phyloP scores from a whole-genome alignment of 2,888 invertebrate genomes.

The Xylocampa areola region DNA sequence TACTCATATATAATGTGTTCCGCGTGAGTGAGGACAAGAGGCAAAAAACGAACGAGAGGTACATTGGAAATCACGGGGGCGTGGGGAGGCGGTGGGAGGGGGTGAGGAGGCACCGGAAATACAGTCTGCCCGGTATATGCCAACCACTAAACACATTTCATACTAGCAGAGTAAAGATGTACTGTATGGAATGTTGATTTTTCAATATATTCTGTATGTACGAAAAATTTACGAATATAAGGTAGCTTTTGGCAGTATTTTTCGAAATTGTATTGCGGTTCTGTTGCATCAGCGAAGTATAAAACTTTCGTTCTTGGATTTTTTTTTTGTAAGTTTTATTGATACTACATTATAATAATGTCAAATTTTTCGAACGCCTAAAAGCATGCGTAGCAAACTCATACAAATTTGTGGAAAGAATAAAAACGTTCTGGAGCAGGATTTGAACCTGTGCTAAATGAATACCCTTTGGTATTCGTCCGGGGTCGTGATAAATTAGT shows the following conservation, averaged over 20 bases:
- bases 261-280: not conserved
- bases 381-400: too few species aligned
- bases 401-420: too few species aligned
- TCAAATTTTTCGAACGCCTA: too few species aligned
- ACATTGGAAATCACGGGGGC: slow-evolving; percentile 75
- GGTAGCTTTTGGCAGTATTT: not conserved
- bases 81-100: slow-evolving; percentile 27
- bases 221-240: slow-evolving; percentile 10
- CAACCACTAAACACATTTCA: slow-evolving; percentile 67
- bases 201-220: slow-evolving; percentile 16
- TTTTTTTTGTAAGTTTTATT: too few species aligned
- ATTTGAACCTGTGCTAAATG: too few species aligned
- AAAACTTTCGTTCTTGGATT: too few species aligned
- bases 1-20: slow-evolving; percentile 69
- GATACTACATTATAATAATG: too few species aligned
- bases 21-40: slow-evolving; percentile 75
- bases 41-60: slow-evolving; percentile 71
- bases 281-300: too few species aligned
- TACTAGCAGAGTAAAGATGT: slow-evolving; percentile 44
- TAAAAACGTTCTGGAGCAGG: too few species aligned
- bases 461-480: too few species aligned
- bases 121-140: slow-evolving; percentile 71
- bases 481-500: too few species aligned
- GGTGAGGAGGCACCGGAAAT: slow-evolving; percentile 65
- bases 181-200: slow-evolving; percentile 43